These are phyloP conservation scores for Gymnothorax javanicus DNA, from an alignment of 2,797 vertebrate genomes.

Conservation along the genomic window DNA sequence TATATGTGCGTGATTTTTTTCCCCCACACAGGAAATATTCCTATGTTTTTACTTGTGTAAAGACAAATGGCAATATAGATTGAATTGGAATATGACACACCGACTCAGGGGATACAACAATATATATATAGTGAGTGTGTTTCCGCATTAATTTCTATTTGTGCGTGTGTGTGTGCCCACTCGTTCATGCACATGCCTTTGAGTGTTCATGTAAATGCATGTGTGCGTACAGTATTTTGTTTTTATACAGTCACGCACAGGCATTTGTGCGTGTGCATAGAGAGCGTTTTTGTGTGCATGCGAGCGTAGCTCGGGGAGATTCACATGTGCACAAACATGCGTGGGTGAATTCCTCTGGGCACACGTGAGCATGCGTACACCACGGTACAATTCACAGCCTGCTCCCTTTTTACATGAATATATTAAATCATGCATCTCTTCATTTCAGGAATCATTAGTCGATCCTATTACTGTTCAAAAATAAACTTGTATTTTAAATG, in stretches of 20 bases:
- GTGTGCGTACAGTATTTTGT: not conserved
- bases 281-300: not conserved
- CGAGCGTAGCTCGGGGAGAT: not conserved
- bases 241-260: not conserved
- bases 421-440: not conserved
- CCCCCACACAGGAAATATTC: too few species aligned
- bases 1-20: too few species aligned
- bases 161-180: slow-evolving; percentile 51
- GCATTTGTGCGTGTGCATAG: not conserved
- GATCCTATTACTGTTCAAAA: not conserved
- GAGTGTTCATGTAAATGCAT: not conserved
- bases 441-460: not conserved
- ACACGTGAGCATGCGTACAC: not conserved
- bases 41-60: too few species aligned
- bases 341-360: not conserved
- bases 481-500: not conserved
- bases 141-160: not conserved
- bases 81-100: slow-evolving; percentile 38
- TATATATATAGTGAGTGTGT: slow-evolving; percentile 11
- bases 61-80: not conserved
- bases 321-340: not conserved
- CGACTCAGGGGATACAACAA: slow-evolving; percentile 46
- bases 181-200: slow-evolving; percentile 13
- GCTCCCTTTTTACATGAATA: not conserved
- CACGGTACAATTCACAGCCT: not conserved